Percentiles rank a stretch among this genome's conserved stretches.
Conservation (phyloP, 2,888 invertebrate species). For the Heliconius aoede region DNA sequence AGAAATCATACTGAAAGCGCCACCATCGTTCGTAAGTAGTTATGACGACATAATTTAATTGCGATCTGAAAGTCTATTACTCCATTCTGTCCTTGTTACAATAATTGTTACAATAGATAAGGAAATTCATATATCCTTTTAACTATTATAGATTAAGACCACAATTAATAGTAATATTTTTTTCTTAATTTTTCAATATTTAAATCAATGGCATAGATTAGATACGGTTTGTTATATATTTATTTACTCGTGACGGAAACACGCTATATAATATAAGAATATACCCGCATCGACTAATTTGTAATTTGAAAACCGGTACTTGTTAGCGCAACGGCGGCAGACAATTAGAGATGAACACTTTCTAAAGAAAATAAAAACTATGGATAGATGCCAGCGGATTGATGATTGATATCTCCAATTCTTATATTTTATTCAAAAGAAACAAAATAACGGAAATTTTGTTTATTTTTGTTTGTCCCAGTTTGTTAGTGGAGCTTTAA, state of each 20-base stretch:
- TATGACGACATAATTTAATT: no score
- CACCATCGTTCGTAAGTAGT: no score
- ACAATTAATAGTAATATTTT: no score
- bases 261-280: conserved; percentile 19
- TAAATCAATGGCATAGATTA: neutral
- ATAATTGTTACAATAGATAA: no score
- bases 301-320: conserved; percentile 44
- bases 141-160: no score
- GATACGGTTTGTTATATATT: neutral
- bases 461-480: conserved; percentile 19
- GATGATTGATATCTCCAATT: conserved; percentile 41
- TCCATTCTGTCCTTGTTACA: no score
- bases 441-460: conserved; percentile 34
- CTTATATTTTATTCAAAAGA: conserved; percentile 45
- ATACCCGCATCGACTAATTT: conserved; percentile 41
- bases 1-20: no score
- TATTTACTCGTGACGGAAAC: conserved; percentile 2
- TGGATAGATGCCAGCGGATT: conserved; percentile 38
- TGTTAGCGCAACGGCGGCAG: conserved; percentile 41
- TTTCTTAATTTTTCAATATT: no score
- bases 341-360: conserved; percentile 43
- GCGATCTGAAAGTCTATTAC: no score
- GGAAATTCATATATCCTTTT: no score
- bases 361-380: conserved; percentile 39
- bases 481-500: conserved; percentile 19